phyloP scores from a whole-genome alignment of 2,113 vertebrate genomes.

The Orycteropus afer region DNA sequence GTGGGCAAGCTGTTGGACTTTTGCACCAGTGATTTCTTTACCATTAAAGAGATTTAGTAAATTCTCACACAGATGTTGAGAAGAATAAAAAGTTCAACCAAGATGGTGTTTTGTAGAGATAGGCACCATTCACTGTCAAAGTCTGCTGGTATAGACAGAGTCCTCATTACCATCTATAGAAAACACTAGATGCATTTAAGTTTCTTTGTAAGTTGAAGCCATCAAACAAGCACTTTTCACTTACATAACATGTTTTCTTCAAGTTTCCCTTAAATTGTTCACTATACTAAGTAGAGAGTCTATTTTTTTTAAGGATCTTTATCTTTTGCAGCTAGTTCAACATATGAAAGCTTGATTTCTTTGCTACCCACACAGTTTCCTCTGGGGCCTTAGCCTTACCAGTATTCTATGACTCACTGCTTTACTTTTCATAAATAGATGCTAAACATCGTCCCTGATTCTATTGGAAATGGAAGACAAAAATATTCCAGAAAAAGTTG shows the following conservation, averaged over 20 bases:
- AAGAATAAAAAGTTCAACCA: not conserved
- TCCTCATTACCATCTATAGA: not conserved
- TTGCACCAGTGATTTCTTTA: not conserved
- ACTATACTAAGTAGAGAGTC: not conserved
- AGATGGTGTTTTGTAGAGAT: not conserved
- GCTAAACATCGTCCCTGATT: constrained; percentile 54
- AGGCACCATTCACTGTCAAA: not conserved
- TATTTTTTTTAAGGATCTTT: constrained; percentile 18
- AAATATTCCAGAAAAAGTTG: constrained; percentile 51
- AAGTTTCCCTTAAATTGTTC: constrained; percentile 55
- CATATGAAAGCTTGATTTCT: constrained; percentile 48
- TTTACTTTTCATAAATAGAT: constrained; percentile 58
- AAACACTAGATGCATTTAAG: not conserved
- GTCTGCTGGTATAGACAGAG: not conserved
- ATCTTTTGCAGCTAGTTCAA: constrained; percentile 58
- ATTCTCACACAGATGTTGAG: not conserved
- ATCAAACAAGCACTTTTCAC: not conserved
- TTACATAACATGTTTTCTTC: constrained; percentile 73
- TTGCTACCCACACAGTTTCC: constrained; percentile 47
- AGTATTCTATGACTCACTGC: constrained; percentile 45
- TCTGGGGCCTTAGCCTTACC: constrained; percentile 62
- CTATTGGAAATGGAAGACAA: constrained; percentile 56
- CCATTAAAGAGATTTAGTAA: not conserved
- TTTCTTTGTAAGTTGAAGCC: constrained; percentile 20
- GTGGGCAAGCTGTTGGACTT: not conserved